Conservation (phyloP, 2,113 vertebrate genomes). For the Antidorcas marsupialis region DNA sequence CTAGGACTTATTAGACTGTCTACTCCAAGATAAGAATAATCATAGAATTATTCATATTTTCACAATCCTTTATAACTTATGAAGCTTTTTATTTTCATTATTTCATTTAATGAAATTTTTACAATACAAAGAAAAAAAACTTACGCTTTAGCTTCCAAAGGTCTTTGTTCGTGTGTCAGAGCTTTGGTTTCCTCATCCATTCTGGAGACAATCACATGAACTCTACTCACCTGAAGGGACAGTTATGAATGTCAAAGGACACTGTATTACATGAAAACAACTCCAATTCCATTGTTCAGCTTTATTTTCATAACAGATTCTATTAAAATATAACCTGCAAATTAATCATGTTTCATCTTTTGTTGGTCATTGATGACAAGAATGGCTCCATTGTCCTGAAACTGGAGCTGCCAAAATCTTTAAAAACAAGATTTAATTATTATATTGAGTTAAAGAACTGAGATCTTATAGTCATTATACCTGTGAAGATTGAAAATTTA, state of each 20-base stretch:
- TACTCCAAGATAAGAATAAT: background rate
- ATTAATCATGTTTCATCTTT: background rate
- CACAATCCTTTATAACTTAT: background rate
- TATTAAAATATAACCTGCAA: background rate
- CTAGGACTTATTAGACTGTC: background rate
- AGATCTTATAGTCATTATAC: background rate
- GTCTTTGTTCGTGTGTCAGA: background rate
- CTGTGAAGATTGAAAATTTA: background rate
- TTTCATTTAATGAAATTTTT: background rate
- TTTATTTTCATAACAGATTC: background rate
- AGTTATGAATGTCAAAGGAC: background rate
- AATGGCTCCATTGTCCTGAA: background rate
- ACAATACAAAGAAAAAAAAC: background rate
- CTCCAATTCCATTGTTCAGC: background rate
- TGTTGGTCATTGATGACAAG: background rate
- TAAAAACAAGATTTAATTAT: background rate
- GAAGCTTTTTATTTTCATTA: background rate
- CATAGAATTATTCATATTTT: background rate
- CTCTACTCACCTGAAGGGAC: background rate
- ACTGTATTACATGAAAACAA: background rate
- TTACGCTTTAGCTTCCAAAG: background rate
- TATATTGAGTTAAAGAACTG: background rate
- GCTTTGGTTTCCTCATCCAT: background rate
- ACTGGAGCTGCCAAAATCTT: background rate
- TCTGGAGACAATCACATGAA: background rate